Conservation (phyloP, 2,888 invertebrate genomes). For the Beris chalybata region DNA sequence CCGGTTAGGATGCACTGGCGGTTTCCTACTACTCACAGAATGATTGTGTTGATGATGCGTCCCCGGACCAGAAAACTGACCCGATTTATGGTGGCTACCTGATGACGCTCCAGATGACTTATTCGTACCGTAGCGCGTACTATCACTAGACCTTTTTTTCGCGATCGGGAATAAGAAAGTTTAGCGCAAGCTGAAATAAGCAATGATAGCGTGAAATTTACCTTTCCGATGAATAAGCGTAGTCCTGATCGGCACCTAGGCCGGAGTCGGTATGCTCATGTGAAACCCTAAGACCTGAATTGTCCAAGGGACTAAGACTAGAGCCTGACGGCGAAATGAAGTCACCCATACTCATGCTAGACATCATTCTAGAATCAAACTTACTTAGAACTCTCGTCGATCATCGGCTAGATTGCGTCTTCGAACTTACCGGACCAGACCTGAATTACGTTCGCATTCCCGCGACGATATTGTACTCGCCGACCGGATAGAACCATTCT, state of each 20-base stretch:
- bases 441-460: conserved; percentile 60
- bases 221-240: conserved; percentile 72
- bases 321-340: conserved; percentile 56
- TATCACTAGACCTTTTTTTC: conserved; percentile 61
- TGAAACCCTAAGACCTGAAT: conserved; percentile 61
- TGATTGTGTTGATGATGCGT: conserved; percentile 51
- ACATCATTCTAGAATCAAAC: conserved; percentile 52
- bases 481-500: conserved; percentile 63
- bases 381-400: background rate
- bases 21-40: conserved; percentile 43
- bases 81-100: conserved; percentile 55
- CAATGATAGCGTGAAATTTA: conserved; percentile 45
- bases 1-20: conserved; percentile 46
- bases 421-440: conserved; percentile 52
- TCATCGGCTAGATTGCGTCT: background rate
- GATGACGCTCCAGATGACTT: conserved; percentile 57
- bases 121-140: conserved; percentile 61
- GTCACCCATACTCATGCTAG: conserved; percentile 58
- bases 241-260: conserved; percentile 74
- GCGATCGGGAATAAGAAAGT: background rate
- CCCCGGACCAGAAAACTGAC: conserved; percentile 45
- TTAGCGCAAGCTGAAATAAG: background rate
- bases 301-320: conserved; percentile 55
- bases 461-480: conserved; percentile 64
- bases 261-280: conserved; percentile 80